Evolutionary conservation across 2,888 invertebrate genomes (phyloP), one percentile per base, ranked within the genome.

Genomic region (Scaptomyza caliginosa): DNA sequence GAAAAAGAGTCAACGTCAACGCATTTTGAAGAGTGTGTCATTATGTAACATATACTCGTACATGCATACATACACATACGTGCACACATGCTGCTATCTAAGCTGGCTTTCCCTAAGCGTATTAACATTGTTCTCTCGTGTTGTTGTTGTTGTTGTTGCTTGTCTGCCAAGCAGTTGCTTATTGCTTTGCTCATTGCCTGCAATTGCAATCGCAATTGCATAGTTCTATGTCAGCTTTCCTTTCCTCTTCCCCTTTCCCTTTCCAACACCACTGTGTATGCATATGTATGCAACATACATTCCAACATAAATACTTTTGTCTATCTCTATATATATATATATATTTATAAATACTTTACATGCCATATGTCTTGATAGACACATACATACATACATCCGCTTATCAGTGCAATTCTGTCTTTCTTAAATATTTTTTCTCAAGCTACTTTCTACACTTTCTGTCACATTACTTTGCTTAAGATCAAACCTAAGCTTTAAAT

Each of bases 71-170:
- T 2, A 13, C 8, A 43, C 34, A 40, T 23, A 40, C n/a, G 28
- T 42, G 38, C 8, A 24, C 8, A 4, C 13, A 32, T 13, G 30
- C 1, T n/a, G n/a, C 30, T n/a, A 11, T 17, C 2, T 76, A 76
- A 77, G 77, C 78, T 74, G 76, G 70, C 76, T 76, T 76, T 65
- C 55, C 52, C 58, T 76, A 77, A 76, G 76, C 74, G 67, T 70
- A 76, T 76, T 76, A 74, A 45, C 58, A 67, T 63, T 67, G 55
- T 70, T 70, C 58, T 43, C 36, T 50, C 2, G 2, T 43, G 43
- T 36, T 45, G 24, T 36, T 59, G 54, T 16, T 38, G 39, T 32
- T 7, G 7, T 5, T 32, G 13, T 45, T 60, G 63, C 39, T 40
- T 51, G 50, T 62, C 55, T 60, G 48, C 32, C 50, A 64, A 63